phyloP scores from a whole-genome alignment of 2,113 vertebrate species.

The Lagopus leucura region DNA sequence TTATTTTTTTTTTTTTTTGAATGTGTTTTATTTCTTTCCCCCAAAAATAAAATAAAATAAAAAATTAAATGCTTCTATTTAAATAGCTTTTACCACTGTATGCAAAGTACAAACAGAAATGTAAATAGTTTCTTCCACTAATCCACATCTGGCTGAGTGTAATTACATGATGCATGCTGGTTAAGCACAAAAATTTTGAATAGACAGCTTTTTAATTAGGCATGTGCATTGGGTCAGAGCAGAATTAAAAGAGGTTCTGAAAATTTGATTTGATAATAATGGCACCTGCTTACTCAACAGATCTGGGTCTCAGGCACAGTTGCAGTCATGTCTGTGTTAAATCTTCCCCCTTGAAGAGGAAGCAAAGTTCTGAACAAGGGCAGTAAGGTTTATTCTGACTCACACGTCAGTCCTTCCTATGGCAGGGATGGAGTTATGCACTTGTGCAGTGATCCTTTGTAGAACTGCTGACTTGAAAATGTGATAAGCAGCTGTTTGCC shows the following conservation, averaged over 20 bases:
- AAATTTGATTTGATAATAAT: slow-evolving; percentile 25
- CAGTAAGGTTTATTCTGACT: neutral
- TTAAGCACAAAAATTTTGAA: slow-evolving; percentile 65
- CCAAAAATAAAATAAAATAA: slow-evolving; percentile 23
- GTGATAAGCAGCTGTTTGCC: neutral
- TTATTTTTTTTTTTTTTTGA: slow-evolving; percentile 41
- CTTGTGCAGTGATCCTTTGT: neutral
- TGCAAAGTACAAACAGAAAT: slow-evolving; percentile 74
- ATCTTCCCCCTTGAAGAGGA: neutral
- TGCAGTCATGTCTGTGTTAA: neutral
- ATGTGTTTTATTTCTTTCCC: slow-evolving; percentile 57
- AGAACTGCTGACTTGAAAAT: neutral
- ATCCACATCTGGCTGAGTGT: slow-evolving; percentile 74
- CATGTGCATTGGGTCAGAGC: slow-evolving; percentile 58
- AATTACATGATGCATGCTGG: slow-evolving; percentile 73
- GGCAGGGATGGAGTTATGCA: neutral
- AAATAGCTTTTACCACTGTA: slow-evolving; percentile 68
- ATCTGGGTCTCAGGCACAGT: neutral
- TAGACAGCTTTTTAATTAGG: slow-evolving; percentile 71
- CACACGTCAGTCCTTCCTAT: neutral
- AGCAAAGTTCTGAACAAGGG: neutral
- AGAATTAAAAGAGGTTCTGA: slow-evolving; percentile 34
- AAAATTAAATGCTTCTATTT: slow-evolving; percentile 70
- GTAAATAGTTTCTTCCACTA: slow-evolving; percentile 66
- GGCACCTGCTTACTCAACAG: slow-evolving; percentile 28